Percentiles rank a stretch among this genome's conserved stretches.
Evolutionary conservation across 2,113 vertebrate genomes (phyloP).

Genomic region (Lampris megalopsis): DNA sequence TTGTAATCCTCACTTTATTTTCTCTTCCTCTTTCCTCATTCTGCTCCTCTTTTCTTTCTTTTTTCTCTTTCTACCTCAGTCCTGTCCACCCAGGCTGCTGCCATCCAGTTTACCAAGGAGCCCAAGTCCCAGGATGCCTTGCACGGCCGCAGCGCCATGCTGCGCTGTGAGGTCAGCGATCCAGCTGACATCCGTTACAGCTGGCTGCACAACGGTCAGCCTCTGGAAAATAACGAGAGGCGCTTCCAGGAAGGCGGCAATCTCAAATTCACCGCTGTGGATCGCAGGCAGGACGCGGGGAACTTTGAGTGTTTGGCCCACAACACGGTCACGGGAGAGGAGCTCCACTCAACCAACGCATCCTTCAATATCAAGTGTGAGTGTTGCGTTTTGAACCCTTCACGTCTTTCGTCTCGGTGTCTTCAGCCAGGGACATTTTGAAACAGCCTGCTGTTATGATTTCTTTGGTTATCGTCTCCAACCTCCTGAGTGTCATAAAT

Average conservation of each 20-base stretch:
- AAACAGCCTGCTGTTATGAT: not conserved
- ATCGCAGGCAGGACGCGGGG: conserved; percentile 87
- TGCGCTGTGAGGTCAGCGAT: conserved; percentile 92
- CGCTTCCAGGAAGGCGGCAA: conserved; percentile 92
- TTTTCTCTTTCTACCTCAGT: conserved; percentile 56
- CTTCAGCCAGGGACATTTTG: not conserved
- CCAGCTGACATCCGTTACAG: conserved; percentile 72
- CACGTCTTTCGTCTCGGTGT: not conserved
- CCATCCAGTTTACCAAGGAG: conserved; percentile 92
- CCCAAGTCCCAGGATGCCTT: conserved; percentile 95
- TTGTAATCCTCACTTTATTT: conserved; percentile 52
- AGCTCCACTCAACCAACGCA: conserved; percentile 84
- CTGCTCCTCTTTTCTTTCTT: conserved; percentile 51
- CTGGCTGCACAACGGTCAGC: conserved; percentile 87
- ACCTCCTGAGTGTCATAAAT: conserved; percentile 62
- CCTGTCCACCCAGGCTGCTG: conserved; percentile 68
- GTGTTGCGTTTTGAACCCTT: conserved; percentile 63
- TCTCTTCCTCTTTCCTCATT: conserved; percentile 25
- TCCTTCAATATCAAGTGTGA: conserved; percentile 99
- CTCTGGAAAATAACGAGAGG: conserved; percentile 81
- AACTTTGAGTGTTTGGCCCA: conserved; percentile 89
- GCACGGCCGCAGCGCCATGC: conserved; percentile 94
- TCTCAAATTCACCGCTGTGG: conserved; percentile 91
- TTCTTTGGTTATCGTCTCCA: conserved; percentile 29
- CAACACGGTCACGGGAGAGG: conserved; percentile 78